Evolutionary conservation across 1,140 invertebrate species (phyloP).

Genomic region (Archegozetes longisetosus): DNA sequence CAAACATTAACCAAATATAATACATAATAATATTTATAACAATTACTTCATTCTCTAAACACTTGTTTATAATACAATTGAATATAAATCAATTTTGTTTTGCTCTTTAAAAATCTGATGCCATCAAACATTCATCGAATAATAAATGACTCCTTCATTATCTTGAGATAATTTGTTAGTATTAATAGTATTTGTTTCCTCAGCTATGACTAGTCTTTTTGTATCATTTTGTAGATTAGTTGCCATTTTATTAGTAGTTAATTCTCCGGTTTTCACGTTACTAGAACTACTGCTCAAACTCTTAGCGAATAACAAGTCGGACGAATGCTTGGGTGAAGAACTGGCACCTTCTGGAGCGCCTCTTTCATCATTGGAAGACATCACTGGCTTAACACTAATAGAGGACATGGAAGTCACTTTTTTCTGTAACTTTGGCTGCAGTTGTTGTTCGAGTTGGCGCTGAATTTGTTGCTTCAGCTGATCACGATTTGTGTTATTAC

Average conservation of each 20-base stretch:
- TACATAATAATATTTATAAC: too few species aligned
- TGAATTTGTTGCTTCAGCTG: neutral
- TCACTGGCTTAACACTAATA: neutral
- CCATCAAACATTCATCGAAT: slow-evolving; percentile 21
- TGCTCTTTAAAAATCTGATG: too few species aligned
- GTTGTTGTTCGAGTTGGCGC: neutral
- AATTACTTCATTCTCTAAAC: too few species aligned
- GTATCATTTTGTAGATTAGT: neutral
- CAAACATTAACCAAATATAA: too few species aligned
- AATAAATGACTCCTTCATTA: slow-evolving; percentile 21
- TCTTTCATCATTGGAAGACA: slow-evolving; percentile 21
- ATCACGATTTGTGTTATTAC: neutral
- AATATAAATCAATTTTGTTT: too few species aligned
- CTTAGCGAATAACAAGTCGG: neutral
- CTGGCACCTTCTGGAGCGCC: slow-evolving; percentile 27
- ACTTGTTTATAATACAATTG: too few species aligned
- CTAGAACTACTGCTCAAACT: neutral
- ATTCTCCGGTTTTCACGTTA: neutral
- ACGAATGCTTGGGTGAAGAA: slow-evolving; percentile 23
- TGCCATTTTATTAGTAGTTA: neutral
- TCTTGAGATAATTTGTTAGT: slow-evolving; percentile 4
- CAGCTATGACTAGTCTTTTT: neutral
- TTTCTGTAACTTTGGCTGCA: neutral
- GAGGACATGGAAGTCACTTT: neutral
- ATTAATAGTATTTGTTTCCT: neutral